A percentile compares a stretch with the other conserved stretches of the same genome.
Evolutionary conservation across 2,888 invertebrate genomes (phyloP).

Genomic region (Idaea straminata): DNA sequence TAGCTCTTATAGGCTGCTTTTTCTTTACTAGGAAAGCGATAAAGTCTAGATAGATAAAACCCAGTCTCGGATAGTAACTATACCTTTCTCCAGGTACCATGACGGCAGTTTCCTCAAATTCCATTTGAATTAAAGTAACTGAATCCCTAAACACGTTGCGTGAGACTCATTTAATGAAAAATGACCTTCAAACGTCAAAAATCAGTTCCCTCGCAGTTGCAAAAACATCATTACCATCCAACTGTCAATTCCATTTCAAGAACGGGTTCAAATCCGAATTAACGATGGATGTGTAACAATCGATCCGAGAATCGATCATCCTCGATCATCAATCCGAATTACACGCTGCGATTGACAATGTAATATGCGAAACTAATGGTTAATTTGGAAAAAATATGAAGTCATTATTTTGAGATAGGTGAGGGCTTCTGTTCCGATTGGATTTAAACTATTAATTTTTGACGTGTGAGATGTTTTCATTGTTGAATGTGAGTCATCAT

Average conservation of each 20-base stretch:
- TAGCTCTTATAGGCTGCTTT: no score
- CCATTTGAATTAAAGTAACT: neutral
- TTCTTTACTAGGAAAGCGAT: no score
- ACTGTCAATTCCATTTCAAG: slow-evolving; percentile 25
- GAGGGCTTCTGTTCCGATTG: neutral
- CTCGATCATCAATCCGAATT: slow-evolving; percentile 71
- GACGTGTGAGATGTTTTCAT: neutral
- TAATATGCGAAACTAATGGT: slow-evolving; percentile 29
- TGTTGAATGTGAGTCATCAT: no score
- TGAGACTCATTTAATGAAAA: neutral
- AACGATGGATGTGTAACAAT: slow-evolving; percentile 46
- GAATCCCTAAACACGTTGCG: neutral
- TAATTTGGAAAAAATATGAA: slow-evolving; percentile 13
- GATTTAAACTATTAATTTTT: slow-evolving; percentile 1
- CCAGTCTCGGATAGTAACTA: neutral
- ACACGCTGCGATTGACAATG: slow-evolving; percentile 51
- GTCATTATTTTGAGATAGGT: slow-evolving; percentile 23
- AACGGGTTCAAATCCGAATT: slow-evolving; percentile 46
- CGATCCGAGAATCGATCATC: slow-evolving; percentile 46
- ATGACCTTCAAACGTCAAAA: slow-evolving; percentile 14
- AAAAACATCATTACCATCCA: slow-evolving; percentile 30
- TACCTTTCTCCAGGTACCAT: neutral
- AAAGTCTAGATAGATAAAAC: no score
- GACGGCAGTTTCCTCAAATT: neutral
- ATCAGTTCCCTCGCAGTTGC: slow-evolving; percentile 35